phyloP scores from a whole-genome alignment of 2,113 vertebrate genomes.

The Atractosteus spatula region DNA sequence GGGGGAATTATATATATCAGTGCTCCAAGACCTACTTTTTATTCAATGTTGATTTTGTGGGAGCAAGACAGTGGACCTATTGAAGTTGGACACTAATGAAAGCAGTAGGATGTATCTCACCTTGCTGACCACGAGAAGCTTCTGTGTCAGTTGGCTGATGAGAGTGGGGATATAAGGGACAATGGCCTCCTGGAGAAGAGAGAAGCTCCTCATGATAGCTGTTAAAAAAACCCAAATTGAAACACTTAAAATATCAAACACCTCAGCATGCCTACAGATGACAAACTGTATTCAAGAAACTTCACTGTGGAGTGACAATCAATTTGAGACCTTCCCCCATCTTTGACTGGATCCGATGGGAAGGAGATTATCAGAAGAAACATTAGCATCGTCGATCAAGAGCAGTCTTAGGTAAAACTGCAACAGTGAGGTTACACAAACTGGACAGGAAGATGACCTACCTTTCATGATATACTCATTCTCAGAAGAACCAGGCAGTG shows the following conservation, averaged over 20 bases:
- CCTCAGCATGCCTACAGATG: no score
- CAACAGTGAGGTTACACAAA: no score
- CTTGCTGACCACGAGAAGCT: constrained; percentile 95
- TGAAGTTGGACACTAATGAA: neutral
- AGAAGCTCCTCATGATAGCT: constrained; percentile 99
- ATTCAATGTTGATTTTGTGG: no score
- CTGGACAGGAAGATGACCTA: constrained; percentile 30
- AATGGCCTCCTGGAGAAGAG: constrained; percentile 92
- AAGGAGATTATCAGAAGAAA: neutral
- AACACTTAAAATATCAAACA: no score
- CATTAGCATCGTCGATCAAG: neutral
- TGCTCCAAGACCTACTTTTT: no score
- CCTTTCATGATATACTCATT: constrained; percentile 99
- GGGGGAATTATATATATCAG: no score
- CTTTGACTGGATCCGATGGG: neutral
- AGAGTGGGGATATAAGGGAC: constrained; percentile 93
- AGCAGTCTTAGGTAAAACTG: no score
- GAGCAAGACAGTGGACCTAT: no score
- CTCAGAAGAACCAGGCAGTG: constrained; percentile 91
- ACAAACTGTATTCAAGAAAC: no score
- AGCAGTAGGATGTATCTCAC: constrained; percentile 53
- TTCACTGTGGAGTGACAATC: neutral
- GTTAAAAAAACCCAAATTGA: constrained; percentile 34
- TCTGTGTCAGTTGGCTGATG: constrained; percentile 93
- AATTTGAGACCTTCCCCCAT: neutral